Evolutionary conservation across 2,888 invertebrate genomes (phyloP).

Genomic region (Branchipolynoe longqiensis): DNA sequence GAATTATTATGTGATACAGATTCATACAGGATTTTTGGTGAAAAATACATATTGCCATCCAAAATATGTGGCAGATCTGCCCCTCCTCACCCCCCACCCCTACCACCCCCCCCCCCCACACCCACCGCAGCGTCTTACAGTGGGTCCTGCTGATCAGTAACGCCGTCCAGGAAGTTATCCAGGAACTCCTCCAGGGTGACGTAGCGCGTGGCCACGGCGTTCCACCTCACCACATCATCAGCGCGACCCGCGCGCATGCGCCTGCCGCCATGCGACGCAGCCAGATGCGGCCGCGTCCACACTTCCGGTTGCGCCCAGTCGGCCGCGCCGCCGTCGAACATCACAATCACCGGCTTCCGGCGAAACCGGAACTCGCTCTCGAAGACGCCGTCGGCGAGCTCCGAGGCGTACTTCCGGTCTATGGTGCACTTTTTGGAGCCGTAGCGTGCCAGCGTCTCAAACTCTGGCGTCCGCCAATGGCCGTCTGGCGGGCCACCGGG

Average conservation of each 20-base stretch:
- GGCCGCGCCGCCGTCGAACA: constrained; percentile 39
- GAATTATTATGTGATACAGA: too few relatives aligned
- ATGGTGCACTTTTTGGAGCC: constrained; percentile 34
- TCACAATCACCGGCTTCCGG: constrained; percentile 38
- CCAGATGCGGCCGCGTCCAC: constrained; percentile 22
- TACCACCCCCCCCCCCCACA: too few relatives aligned
- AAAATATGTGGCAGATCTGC: too few relatives aligned
- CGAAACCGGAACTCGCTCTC: constrained; percentile 30
- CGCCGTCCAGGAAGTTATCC: background rate
- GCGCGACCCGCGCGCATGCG: constrained; percentile 32
- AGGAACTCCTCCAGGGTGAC: constrained; percentile 1
- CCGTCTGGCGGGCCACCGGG: background rate
- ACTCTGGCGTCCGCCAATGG: constrained; percentile 7
- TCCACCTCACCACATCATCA: constrained; percentile 23
- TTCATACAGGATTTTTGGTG: too few relatives aligned
- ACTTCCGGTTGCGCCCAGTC: constrained; percentile 22
- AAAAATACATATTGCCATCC: too few relatives aligned
- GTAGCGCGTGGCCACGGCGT: background rate
- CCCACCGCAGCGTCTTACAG: constrained; percentile 6
- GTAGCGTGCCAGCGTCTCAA: background rate
- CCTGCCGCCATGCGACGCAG: background rate
- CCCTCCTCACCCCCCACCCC: too few relatives aligned
- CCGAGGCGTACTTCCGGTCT: constrained; percentile 14
- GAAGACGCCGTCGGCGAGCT: constrained; percentile 24
- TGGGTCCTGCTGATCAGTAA: background rate